phyloP scores from a whole-genome alignment of 2,797 vertebrate genomes.

The Pangasius larnaudii region DNA sequence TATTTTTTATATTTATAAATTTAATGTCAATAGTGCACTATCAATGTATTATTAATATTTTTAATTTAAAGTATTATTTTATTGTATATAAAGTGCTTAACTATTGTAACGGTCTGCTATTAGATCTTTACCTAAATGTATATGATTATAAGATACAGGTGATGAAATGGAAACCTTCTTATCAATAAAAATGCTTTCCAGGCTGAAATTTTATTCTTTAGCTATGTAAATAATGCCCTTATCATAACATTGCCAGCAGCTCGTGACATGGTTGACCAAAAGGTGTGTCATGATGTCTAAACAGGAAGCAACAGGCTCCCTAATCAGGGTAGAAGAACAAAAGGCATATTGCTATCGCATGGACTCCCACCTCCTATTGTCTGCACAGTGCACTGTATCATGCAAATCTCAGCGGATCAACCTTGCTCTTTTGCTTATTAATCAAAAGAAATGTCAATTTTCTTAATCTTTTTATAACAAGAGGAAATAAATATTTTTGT shows the following conservation, averaged over 20 bases:
- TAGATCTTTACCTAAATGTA: background rate
- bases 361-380: background rate
- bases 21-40: too few relatives aligned
- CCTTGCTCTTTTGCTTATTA: background rate
- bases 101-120: background rate
- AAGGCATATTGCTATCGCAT: background rate
- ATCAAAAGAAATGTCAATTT: background rate
- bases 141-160: background rate
- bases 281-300: background rate
- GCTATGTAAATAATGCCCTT: background rate
- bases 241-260: background rate
- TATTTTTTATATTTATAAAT: background rate
- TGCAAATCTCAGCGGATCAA: background rate
- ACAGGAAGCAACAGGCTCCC: background rate
- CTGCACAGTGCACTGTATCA: background rate
- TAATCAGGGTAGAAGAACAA: background rate
- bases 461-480: background rate
- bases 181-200: background rate
- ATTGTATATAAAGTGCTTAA: background rate
- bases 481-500: background rate
- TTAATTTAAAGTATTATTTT: background rate
- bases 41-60: background rate
- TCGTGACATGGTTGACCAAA: background rate
- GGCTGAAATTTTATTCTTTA: background rate
- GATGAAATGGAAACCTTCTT: background rate